Evolutionary conservation across 2,888 invertebrate genomes (phyloP), one percentile per base, ranked within the genome.

Genomic region (Calephelis perditalis): DNA sequence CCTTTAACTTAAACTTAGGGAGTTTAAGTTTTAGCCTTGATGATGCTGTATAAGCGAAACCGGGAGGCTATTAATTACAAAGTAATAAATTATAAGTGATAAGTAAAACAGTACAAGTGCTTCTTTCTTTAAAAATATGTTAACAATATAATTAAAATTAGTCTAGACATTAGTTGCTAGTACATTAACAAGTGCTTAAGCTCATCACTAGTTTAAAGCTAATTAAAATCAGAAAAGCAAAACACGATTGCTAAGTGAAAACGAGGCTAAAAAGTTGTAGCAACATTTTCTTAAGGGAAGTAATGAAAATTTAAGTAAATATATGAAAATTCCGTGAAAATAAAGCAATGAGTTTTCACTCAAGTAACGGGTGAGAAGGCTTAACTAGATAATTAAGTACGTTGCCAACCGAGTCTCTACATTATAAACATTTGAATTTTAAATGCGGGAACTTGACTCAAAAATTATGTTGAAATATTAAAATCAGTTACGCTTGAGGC

Each of bases 381-480:
- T 58, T 44, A 54, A 12, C 35, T 52, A 43, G 60, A 52, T 60
- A 60, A 60, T 63, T 63, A 56, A 47, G 58, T 63, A 52, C 44
- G 63, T 56, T 56, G 57, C 63, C 60, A 45, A 54, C 54, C 62
- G 57, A 63, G 47, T 56, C 63, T 36, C 56, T 60, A 62, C 55
- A 63, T 64, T 69, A 68, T 68, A 68, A 67, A 63, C 67, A 70
- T 72, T 69, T 71, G 66, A 70, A 72, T 68, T 71, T 70, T 67
- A 72, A 71, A 72, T 72, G 65, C 11, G 62, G 47, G 45, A 65
- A 63, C 63, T 64, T 65, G 58, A 65, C 63, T 62, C 68, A 68
- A 68, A 70, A 70, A 69, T 68, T 70, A 71, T 71, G 70, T 69
- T 68, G 70, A 71, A 69, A 67, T 67, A 67, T 69, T 68, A 64